These are phyloP conservation scores for Rhopalosiphum maidis DNA, from an alignment of 1,140 invertebrate species.

Conservation along the genomic window DNA sequence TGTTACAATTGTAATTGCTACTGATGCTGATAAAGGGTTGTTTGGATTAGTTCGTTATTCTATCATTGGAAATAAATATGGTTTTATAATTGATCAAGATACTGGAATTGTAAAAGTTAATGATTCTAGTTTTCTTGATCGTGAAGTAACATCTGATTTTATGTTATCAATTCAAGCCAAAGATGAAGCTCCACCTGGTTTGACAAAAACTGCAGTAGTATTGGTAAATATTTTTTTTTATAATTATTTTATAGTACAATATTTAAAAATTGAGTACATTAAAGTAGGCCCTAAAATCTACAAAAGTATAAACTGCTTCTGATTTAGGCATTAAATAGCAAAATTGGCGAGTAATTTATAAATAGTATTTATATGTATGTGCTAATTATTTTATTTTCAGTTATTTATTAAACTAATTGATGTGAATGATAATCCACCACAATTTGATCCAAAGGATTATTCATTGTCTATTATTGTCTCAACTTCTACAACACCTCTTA, in stretches of 20 bases:
- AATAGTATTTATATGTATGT: neutral
- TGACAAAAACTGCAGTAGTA: constrained; percentile 73
- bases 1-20: constrained; percentile 74
- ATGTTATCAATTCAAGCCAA: constrained; percentile 79
- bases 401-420: constrained; percentile 81
- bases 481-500: constrained; percentile 77
- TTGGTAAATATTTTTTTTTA: constrained; percentile 67
- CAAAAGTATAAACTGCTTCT: neutral
- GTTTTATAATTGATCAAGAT: constrained; percentile 75
- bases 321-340: neutral
- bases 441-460: constrained; percentile 77
- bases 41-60: constrained; percentile 80
- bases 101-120: constrained; percentile 82
- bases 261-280: neutral
- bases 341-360: neutral
- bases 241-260: neutral
- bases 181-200: constrained; percentile 76
- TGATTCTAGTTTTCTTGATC: constrained; percentile 76
- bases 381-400: constrained; percentile 62
- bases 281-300: no score
- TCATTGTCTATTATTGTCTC: constrained; percentile 83
- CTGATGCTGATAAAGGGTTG: constrained; percentile 76
- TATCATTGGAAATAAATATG: constrained; percentile 75
- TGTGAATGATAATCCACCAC: constrained; percentile 83
- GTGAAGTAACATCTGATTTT: constrained; percentile 76